Evolutionary conservation across 2,113 vertebrate species (phyloP).

Genomic region (Percopsis transmontana): DNA sequence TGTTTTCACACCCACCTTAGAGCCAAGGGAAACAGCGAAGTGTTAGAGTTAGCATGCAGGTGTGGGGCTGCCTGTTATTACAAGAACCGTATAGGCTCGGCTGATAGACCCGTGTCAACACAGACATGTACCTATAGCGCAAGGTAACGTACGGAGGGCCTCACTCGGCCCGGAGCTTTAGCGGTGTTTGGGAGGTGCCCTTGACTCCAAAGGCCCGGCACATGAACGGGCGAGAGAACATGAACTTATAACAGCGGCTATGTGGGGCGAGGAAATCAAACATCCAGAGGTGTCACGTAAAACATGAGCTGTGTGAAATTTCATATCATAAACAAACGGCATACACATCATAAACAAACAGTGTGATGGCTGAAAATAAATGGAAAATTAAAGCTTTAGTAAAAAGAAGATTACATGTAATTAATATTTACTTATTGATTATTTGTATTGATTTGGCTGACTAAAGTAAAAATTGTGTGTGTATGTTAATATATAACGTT

Average conservation of each 20-base stretch:
- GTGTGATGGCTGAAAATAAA: too few relatives aligned
- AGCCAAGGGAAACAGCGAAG: constrained; percentile 64
- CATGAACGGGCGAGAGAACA: not conserved
- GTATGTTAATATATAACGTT: too few relatives aligned
- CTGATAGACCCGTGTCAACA: constrained; percentile 47
- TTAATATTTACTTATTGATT: too few relatives aligned
- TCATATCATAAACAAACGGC: too few relatives aligned
- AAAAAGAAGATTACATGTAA: too few relatives aligned
- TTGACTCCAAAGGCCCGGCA: constrained; percentile 19
- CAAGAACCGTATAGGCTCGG: constrained; percentile 30
- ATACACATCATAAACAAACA: too few relatives aligned
- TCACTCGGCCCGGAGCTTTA: too few relatives aligned
- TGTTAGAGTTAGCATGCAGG: constrained; percentile 66
- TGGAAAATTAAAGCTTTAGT: too few relatives aligned
- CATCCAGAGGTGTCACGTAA: not conserved
- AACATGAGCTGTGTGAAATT: too few relatives aligned
- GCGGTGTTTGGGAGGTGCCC: constrained; percentile 36
- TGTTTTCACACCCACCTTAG: constrained; percentile 59
- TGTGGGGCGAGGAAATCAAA: constrained; percentile 23
- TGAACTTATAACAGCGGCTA: constrained; percentile 11
- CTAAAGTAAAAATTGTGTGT: too few relatives aligned
- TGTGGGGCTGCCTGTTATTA: constrained; percentile 41
- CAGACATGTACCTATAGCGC: constrained; percentile 11
- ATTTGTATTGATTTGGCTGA: too few relatives aligned
- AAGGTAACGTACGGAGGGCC: constrained; percentile 13